These are phyloP conservation scores for Heliconius charithonia DNA, from an alignment of 2,888 invertebrate genomes.

Conservation along the genomic window DNA sequence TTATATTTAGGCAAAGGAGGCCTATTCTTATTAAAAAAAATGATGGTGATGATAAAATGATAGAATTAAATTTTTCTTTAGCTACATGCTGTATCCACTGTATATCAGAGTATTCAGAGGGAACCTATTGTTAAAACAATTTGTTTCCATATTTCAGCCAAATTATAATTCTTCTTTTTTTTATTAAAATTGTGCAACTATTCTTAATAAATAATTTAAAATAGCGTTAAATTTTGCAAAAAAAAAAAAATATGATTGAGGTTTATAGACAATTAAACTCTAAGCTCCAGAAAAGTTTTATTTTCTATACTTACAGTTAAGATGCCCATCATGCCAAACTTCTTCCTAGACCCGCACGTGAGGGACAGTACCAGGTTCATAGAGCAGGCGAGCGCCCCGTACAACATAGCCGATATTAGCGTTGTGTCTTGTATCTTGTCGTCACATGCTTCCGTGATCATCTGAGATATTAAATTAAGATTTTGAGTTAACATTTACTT, in stretches of 20 bases:
- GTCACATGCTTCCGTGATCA: constrained; percentile 64
- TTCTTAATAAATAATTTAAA: too few relatives aligned
- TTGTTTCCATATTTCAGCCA: too few relatives aligned
- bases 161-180: too few relatives aligned
- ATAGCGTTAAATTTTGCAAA: too few relatives aligned
- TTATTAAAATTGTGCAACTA: too few relatives aligned
- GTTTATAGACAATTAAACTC: not conserved
- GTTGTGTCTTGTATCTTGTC: constrained; percentile 77
- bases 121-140: too few relatives aligned
- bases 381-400: constrained; percentile 73
- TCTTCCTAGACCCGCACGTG: constrained; percentile 71
- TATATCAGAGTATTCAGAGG: too few relatives aligned
- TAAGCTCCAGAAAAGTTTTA: not conserved
- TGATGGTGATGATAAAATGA: too few relatives aligned
- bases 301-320: constrained; percentile 47
- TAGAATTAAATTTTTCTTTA: too few relatives aligned
- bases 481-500: not conserved
- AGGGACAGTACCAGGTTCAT: constrained; percentile 73
- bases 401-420: constrained; percentile 73
- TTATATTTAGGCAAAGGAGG: not conserved
- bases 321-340: constrained; percentile 72
- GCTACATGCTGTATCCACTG: too few relatives aligned
- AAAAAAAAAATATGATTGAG: not conserved
- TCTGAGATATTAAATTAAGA: constrained; percentile 51
- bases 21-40: not conserved